phyloP scores from a whole-genome alignment of 2,113 vertebrate genomes.

The Zosterops lateralis region DNA sequence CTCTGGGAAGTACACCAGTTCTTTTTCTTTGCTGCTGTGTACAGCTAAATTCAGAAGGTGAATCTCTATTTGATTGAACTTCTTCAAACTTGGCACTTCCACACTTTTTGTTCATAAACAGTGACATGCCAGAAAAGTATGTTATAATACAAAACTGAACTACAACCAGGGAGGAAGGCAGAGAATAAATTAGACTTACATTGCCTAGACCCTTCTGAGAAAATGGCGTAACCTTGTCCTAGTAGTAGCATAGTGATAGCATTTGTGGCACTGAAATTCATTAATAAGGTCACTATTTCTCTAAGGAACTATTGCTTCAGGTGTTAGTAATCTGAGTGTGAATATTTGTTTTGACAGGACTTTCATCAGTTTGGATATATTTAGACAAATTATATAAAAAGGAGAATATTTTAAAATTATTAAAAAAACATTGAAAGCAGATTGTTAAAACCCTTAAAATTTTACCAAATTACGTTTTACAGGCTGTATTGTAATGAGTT shows the following conservation, averaged over 20 bases:
- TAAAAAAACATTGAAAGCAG: not conserved
- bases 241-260: not conserved
- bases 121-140: not conserved
- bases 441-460: not conserved
- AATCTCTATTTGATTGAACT: not conserved
- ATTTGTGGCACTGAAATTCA: not conserved
- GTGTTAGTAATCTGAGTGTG: not conserved
- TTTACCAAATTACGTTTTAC: not conserved
- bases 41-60: not conserved
- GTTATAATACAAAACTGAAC: not conserved
- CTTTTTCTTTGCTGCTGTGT: slow-evolving; percentile 6
- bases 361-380: not conserved
- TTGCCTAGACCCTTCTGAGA: not conserved
- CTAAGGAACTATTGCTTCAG: not conserved
- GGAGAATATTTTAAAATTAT: not conserved
- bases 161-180: not conserved
- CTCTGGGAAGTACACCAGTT: not conserved
- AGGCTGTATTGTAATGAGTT: not conserved
- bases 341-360: slow-evolving; percentile 3
- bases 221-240: not conserved
- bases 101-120: not conserved
- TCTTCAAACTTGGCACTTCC: not conserved
- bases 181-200: slow-evolving; percentile 1
- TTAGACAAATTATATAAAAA: not conserved
- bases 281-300: slow-evolving; percentile 18